phyloP scores from a whole-genome alignment of 2,888 invertebrate genomes.

The Baronia brevicornis region DNA sequence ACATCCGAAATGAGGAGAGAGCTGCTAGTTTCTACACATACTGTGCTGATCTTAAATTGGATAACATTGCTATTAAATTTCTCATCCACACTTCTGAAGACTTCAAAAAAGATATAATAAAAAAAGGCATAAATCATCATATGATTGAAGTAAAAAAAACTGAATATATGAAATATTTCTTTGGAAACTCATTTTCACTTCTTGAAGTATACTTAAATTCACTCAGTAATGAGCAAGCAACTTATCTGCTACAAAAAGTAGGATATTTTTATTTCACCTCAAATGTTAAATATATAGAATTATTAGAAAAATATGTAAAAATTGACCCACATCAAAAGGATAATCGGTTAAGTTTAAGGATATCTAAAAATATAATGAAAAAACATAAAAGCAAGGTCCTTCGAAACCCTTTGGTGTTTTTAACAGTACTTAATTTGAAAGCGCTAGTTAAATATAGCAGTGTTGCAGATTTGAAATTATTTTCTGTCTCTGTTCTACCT shows the following conservation, averaged over 20 bases:
- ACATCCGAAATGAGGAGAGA: constrained; percentile 32
- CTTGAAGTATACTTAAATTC: constrained; percentile 24
- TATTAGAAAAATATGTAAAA: constrained; percentile 32
- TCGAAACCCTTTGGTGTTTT: constrained; percentile 31
- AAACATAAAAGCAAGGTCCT: constrained; percentile 40
- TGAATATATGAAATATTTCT: constrained; percentile 23
- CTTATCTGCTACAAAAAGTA: constrained; percentile 18
- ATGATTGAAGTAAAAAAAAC: constrained; percentile 5
- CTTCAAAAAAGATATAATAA: constrained; percentile 34
- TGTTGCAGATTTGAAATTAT: constrained; percentile 34
- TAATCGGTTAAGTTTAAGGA: constrained; percentile 27
- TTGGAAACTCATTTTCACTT: constrained; percentile 35
- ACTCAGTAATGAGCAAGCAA: neutral
- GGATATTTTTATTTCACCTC: constrained; percentile 29
- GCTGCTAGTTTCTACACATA: constrained; percentile 36
- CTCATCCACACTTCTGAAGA: constrained; percentile 32
- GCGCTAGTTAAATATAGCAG: constrained; percentile 28
- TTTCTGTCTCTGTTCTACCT: constrained; percentile 30
- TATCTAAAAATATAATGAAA: constrained; percentile 31
- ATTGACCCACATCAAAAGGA: constrained; percentile 3
- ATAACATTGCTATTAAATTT: constrained; percentile 37
- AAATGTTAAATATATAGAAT: constrained; percentile 32
- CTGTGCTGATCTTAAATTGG: constrained; percentile 28
- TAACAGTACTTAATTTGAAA: constrained; percentile 27
- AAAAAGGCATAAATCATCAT: constrained; percentile 14